A percentile compares a stretch with the other conserved stretches of the same genome.
Evolutionary conservation across 2,797 vertebrate species (phyloP).

Genomic region (Etheostoma nigrum): DNA sequence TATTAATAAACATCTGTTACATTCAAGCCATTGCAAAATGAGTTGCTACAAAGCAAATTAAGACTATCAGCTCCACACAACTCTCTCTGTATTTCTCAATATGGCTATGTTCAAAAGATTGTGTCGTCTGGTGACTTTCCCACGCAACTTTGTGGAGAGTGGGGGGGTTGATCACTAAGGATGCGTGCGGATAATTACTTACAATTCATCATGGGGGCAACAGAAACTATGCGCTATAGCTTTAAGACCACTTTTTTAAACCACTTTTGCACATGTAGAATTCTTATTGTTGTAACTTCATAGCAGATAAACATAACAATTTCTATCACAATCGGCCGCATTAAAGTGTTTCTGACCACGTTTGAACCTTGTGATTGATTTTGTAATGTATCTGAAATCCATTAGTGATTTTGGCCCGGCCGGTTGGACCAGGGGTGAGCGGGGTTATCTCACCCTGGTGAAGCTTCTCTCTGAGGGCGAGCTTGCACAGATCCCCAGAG

Average conservation of each 20-base stretch:
- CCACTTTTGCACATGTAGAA: neutral
- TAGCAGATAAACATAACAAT: conserved; percentile 27
- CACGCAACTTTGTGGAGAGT: no score
- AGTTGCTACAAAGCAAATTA: no score
- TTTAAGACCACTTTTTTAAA: conserved; percentile 11
- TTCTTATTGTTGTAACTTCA: conserved; percentile 28
- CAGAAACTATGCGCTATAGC: no score
- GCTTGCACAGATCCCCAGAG: conserved; percentile 51
- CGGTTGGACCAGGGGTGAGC: conserved; percentile 46
- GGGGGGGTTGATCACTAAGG: no score
- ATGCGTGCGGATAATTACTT: no score
- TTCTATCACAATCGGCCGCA: conserved; percentile 38
- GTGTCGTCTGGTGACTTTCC: no score
- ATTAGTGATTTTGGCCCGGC: conserved; percentile 58
- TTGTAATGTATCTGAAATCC: conserved; percentile 68
- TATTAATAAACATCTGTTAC: no score
- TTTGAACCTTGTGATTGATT: conserved; percentile 66
- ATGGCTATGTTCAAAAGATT: no score
- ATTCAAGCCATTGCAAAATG: no score
- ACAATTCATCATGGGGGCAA: no score
- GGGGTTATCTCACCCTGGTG: conserved; percentile 66
- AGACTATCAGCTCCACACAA: no score
- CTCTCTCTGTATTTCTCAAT: no score
- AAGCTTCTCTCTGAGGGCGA: conserved; percentile 57
- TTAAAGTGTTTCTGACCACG: conserved; percentile 49